These are phyloP conservation scores for Amazona guildingii DNA, from an alignment of 2,113 vertebrate species.

Conservation along the genomic window DNA sequence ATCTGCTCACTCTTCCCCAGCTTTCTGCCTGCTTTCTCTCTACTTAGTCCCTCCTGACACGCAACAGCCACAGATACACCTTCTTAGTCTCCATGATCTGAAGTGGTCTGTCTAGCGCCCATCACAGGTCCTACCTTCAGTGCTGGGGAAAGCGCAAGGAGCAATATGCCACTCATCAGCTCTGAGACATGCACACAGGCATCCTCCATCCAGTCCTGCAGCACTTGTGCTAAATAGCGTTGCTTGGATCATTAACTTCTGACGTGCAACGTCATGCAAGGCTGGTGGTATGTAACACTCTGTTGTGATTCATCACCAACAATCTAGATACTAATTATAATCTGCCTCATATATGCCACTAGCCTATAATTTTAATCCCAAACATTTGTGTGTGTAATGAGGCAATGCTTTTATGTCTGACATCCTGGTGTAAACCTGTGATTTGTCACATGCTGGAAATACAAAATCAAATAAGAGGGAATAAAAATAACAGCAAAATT, in stretches of 20 bases:
- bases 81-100: not conserved
- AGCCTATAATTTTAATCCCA: constrained; percentile 62
- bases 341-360: not conserved
- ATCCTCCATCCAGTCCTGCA: not conserved
- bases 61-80: not conserved
- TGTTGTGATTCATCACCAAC: constrained; percentile 20
- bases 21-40: not conserved
- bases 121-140: not conserved
- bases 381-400: constrained; percentile 46
- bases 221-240: not conserved
- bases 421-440: constrained; percentile 2
- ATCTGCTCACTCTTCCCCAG: not conserved
- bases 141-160: not conserved
- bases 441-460: not conserved
- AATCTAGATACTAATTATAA: constrained; percentile 8
- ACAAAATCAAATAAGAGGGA: not conserved
- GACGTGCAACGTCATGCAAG: not conserved
- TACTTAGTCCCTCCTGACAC: not conserved
- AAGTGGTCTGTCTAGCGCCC: not conserved
- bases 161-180: not conserved
- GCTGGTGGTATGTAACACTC: not conserved
- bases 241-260: not conserved
- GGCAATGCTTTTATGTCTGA: constrained; percentile 4
- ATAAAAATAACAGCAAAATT: not conserved
- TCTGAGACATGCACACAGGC: not conserved